Percentiles rank a stretch among this genome's conserved stretches.
Conservation (phyloP, 2,888 invertebrate species). For the Harpalus rufipes region DNA sequence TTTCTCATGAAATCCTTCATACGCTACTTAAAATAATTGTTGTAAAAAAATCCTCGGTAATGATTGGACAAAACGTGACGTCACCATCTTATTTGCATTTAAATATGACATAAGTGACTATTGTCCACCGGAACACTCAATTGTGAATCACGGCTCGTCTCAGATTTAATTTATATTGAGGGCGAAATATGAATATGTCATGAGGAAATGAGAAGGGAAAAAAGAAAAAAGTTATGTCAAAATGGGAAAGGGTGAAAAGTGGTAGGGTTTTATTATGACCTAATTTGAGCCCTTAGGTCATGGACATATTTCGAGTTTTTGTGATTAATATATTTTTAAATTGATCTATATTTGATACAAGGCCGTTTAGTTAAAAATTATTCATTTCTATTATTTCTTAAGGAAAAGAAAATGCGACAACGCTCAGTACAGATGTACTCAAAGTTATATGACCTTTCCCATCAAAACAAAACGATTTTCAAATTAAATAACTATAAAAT, state of each 20-base stretch:
- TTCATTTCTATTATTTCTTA: neutral
- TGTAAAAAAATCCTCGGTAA: neutral
- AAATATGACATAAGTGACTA: conserved; percentile 63
- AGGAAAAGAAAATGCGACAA: neutral
- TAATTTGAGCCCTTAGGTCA: neutral
- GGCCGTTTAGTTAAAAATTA: neutral
- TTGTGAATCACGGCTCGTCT: conserved; percentile 40
- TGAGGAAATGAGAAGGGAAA: neutral
- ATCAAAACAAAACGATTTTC: conserved; percentile 45
- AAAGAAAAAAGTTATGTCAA: neutral
- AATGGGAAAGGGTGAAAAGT: neutral
- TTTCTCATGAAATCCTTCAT: neutral
- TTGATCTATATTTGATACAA: conserved; percentile 3
- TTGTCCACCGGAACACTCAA: conserved; percentile 41
- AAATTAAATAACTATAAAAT: neutral
- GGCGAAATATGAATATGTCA: neutral
- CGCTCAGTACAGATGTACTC: conserved; percentile 55
- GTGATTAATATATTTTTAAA: neutral
- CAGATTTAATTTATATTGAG: neutral
- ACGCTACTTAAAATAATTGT: neutral
- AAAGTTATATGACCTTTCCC: conserved; percentile 64
- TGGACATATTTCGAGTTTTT: neutral
- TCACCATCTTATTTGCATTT: conserved; percentile 58
- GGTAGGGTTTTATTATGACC: neutral
- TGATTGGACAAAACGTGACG: conserved; percentile 53